Base-by-base conservation (phyloP, 2,888 invertebrate genomes). In the Agrochola lychnidis region DNA sequence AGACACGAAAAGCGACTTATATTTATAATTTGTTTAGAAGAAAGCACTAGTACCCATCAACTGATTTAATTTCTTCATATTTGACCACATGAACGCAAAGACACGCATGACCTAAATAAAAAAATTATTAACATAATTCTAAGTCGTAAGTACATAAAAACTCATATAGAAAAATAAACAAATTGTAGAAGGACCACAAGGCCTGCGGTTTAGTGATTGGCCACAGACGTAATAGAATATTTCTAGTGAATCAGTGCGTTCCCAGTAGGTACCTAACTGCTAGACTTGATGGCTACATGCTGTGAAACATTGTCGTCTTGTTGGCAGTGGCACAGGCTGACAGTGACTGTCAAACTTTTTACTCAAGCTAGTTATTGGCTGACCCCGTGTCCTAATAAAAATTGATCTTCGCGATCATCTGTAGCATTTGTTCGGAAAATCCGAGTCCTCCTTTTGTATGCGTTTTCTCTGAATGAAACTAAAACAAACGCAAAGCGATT, bases 281-380 rank as follows among this genome's bases (percentile, higher is more conserved):
- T 80, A 83, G 83, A 83, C 83, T 63, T 16, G 0, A 0, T 69
- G 83, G 69, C 83, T 63, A 36, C 83, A 48, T 16, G 56, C 45
- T 48, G 22, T 61, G 51, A 19, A 36, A 45, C 63, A 76, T 6
- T n/a, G 59, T 7, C 22, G 22, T 36, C 14, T 19, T 40, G 66
- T 48, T 9, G 30, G 16, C n/a, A 22, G 2, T 30, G 7, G 16
- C 19, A 57, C 19, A 22, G n/a, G 48, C 12, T 16, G 51, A 45
- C 81, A 71, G 73, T 9, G 71, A 7, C 5, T 36, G 16, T 36
- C 67, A 76, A 79, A 69, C 22, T 66, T 68, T 48, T 40, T 19
- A 16, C 5, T 22, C 3, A 5, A 36, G 9, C 12, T 42, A 2
- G 36, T 0, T n/a, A 19, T 10, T 19, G 40, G 22, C 14, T 25